Base-by-base conservation (phyloP, 2,797 vertebrate genomes). In the Cetoscarus ocellatus region DNA sequence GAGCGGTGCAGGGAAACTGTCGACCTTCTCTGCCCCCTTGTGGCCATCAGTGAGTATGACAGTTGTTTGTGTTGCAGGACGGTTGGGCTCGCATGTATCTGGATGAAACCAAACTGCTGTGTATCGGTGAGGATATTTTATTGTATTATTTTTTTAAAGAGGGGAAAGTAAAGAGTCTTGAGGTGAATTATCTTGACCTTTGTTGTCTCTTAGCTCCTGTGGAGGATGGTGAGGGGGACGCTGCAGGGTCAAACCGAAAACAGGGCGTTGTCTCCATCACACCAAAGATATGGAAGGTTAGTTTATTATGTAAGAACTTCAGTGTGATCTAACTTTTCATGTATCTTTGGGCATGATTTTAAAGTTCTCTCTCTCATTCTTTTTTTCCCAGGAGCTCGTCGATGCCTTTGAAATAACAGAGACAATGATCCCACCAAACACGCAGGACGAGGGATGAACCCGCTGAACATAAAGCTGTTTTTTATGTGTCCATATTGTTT, bases 221-320 rank as follows among this genome's bases (percentile, higher is more conserved):
- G 17, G 91, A 92, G 51, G 92, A 94, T 27, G 91, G 73, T 7
- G 91, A 91, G 50, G 66, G 78, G 12, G 91, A 93, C 13, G 68
- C 70, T 13, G 88, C 52, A 73, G 86, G 62, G 49, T 35, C 89
- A 1, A 18, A 36, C 45, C 88, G 92, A 13, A 91, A 94, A 75
- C 95, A 95, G 68, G 94, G 93, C 75, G 86, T 95, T 55, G 48
- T 93, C 56, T 91, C 94, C 0, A 88, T 95, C 35, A 93, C 83
- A 68, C 88, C 63, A 3, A 83, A 92, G 67, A 91, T 40, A 36
- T 95, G 95, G 95, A 95, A 64, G 91, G 95, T 95, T 61, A 75
- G 80, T 4, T 45, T 12, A 1, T 55, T 64, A 49, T 39, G 7
- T 39, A 39, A 39, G 4, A 69, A 14, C 36, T 12, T 42, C 7